Evolutionary conservation across 1,140 invertebrate genomes (phyloP).

Genomic region (Gryllus bimaculatus): DNA sequence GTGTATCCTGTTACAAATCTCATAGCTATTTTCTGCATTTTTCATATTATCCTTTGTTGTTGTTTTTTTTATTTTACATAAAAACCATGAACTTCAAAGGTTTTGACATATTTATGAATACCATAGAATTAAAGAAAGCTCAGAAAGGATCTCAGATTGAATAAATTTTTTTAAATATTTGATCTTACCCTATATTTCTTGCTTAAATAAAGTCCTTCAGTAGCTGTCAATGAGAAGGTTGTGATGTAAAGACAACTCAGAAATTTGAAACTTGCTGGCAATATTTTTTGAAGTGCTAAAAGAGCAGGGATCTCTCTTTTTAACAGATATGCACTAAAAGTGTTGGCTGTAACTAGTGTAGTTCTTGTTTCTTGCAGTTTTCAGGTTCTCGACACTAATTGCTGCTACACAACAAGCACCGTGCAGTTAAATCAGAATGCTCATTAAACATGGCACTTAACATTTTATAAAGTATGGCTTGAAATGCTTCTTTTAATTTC

Average conservation of each 20-base stretch:
- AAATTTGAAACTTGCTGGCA: not conserved
- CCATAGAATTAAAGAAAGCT: not conserved
- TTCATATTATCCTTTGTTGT: not conserved
- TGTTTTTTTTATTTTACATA: slow-evolving; percentile 6
- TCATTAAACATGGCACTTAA: not conserved
- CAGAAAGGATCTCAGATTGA: not conserved
- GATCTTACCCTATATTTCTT: not conserved
- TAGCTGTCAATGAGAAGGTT: not conserved
- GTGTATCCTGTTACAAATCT: not conserved
- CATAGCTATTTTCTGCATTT: not conserved
- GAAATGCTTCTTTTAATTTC: not conserved
- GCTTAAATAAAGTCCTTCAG: not conserved
- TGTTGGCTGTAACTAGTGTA: not conserved
- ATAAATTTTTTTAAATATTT: not conserved
- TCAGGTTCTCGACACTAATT: not conserved
- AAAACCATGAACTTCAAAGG: slow-evolving; percentile 2
- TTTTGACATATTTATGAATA: slow-evolving; percentile 6
- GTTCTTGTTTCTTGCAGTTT: not conserved
- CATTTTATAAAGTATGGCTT: not conserved
- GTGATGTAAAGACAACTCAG: not conserved
- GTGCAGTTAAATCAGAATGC: not conserved
- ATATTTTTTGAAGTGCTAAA: not conserved
- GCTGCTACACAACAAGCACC: not conserved
- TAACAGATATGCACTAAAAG: not conserved
- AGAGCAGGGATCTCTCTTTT: not conserved